Conservation (phyloP, 37 sponge, comb jelly and placozoan genomes). For the Eunapius fragilis region DNA sequence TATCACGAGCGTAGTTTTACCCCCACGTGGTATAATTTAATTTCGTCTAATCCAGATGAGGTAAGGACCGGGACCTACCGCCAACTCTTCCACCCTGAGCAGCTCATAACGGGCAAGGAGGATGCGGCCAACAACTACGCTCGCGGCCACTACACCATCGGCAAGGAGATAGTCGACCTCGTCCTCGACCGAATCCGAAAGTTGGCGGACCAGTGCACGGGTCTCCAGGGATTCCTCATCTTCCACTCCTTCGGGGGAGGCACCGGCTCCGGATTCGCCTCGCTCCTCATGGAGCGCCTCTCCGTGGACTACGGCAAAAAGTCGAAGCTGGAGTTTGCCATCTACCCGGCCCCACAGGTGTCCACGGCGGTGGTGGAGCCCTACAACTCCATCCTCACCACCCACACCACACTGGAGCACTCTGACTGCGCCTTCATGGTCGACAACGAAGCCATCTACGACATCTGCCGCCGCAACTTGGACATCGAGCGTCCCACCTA, state of each 20-base stretch:
- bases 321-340: constrained; percentile 92
- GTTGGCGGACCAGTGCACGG: constrained; percentile 95
- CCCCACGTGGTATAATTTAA: background rate
- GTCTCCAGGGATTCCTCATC: constrained; percentile 95
- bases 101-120: constrained; percentile 90
- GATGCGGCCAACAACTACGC: constrained; percentile 98
- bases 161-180: constrained; percentile 89
- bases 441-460: constrained; percentile 98
- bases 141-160: constrained; percentile 95
- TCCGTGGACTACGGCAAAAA: constrained; percentile 98
- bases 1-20: background rate
- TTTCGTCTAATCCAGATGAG: constrained; percentile 65
- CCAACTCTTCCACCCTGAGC: constrained; percentile 95
- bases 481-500: constrained; percentile 90
- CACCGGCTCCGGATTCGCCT: constrained; percentile 96
- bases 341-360: constrained; percentile 96
- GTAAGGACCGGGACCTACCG: constrained; percentile 94
- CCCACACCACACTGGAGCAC: constrained; percentile 93
- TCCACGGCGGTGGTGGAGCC: constrained; percentile 98
- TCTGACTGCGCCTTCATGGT: constrained; percentile 99
- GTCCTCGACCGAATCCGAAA: constrained; percentile 91
- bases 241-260: constrained; percentile 98
- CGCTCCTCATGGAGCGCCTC: constrained; percentile 96
- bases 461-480: constrained; percentile 95
- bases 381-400: constrained; percentile 95